Conservation (phyloP, 1,140 invertebrate species). For the Aphelenchoides besseyi region DNA sequence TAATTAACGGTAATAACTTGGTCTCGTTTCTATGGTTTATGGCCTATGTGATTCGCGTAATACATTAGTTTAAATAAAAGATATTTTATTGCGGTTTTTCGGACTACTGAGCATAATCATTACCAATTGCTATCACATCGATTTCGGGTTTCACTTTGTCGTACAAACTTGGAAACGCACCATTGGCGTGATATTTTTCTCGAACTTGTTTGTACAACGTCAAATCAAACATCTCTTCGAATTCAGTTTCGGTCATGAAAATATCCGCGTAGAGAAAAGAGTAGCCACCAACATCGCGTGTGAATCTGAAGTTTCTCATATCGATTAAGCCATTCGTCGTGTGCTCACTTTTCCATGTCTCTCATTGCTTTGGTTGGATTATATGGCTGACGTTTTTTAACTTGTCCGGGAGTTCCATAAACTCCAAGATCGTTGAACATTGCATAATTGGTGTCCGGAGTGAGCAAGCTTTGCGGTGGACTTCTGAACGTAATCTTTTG, state of each 20-base stretch:
- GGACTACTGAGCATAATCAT: conserved; percentile 47
- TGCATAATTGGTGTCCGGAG: conserved; percentile 66
- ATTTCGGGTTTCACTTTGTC: conserved; percentile 71
- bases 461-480: conserved; percentile 64
- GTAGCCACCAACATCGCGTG: conserved; percentile 67
- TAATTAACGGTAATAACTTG: background rate
- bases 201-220: conserved; percentile 71
- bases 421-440: conserved; percentile 69
- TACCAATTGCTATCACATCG: conserved; percentile 70
- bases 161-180: conserved; percentile 67
- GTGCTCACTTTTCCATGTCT: conserved; percentile 67
- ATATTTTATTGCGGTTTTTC: background rate
- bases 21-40: background rate
- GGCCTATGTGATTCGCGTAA: background rate
- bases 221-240: conserved; percentile 78
- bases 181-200: conserved; percentile 65
- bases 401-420: conserved; percentile 68
- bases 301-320: conserved; percentile 64
- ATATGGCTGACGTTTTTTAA: conserved; percentile 65
- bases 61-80: background rate
- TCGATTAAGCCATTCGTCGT: no score
- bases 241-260: conserved; percentile 74
- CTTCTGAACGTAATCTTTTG: conserved; percentile 57
- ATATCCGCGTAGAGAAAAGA: conserved; percentile 78
- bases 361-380: conserved; percentile 67